These are phyloP conservation scores for Sciaenops ocellatus DNA, from an alignment of 2,797 vertebrate species.

Conservation along the genomic window DNA sequence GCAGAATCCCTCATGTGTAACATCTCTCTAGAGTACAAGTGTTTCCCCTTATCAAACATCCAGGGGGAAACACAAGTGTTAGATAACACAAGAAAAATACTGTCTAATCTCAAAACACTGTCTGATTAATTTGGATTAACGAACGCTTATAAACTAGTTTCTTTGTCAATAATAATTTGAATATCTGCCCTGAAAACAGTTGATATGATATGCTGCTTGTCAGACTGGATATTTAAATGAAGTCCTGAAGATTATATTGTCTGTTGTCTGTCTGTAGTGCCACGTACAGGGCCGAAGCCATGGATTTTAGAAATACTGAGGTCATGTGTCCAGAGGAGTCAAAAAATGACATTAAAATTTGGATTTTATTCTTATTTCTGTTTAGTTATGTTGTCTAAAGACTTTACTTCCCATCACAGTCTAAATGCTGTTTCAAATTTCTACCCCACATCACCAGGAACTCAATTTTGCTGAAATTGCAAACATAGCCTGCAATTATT, in stretches of 20 bases:
- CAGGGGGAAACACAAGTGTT: background rate
- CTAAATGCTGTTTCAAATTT: background rate
- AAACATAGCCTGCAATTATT: background rate
- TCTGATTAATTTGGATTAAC: constrained; percentile 10
- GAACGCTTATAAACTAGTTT: constrained; percentile 5
- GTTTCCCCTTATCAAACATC: constrained; percentile 17
- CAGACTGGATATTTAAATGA: constrained; percentile 14
- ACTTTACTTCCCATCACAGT: background rate
- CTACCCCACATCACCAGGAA: background rate
- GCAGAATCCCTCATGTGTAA: constrained; percentile 15
- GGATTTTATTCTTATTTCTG: background rate
- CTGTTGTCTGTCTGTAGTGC: constrained; percentile 47
- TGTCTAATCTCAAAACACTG: background rate
- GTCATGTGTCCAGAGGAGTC: constrained; percentile 16
- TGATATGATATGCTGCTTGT: constrained; percentile 12
- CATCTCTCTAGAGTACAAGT: constrained; percentile 1
- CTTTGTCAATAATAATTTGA: constrained; percentile 25
- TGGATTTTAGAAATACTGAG: constrained; percentile 40
- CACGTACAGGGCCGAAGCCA: constrained; percentile 9
- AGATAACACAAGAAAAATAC: constrained; percentile 2
- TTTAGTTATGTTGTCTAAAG: background rate
- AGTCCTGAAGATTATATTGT: background rate
- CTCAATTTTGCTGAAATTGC: background rate
- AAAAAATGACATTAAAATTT: background rate
- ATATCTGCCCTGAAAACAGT: constrained; percentile 18